Evolutionary conservation across 2,113 vertebrate species (phyloP), one percentile per base, ranked within the genome.

Genomic region (Carassius auratus): DNA sequence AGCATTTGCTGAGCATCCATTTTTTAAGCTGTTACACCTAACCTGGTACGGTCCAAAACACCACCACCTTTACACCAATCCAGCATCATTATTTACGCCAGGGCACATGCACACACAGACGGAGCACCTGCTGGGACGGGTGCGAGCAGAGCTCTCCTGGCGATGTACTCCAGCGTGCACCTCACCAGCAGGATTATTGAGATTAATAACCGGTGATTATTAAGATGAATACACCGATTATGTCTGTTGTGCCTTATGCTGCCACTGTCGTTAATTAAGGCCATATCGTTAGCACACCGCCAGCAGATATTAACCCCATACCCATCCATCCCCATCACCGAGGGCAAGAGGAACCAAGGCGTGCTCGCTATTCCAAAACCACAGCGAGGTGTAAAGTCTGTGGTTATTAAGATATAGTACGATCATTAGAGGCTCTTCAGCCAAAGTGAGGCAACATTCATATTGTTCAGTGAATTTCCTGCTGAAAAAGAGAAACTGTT

Each of bases 181-280:
- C 68, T 75, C 38, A 66, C 73, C 55, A 74, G 77, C 73, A 42
- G 73, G 69, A 64, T 61, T 76, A 82, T 66, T 76, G 78, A 87
- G 86, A 83, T 87, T 85, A 83, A 89, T 89, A 85, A 80, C 86
- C 66, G 36, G 23, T 87, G 79, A 89, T 89, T 89, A 89, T 85
- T 83, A 80, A 87, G 75, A 89, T 87, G 61, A 89, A 89, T 89
- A 78, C 59, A 68, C 45, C 68, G 38, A 84, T 89, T 81, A 75
- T 61, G 38, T 69, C 57, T 48, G 50, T 81, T 76, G 81, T 75
- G 73, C 33, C 81, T 75, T 81, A 79, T 75, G 69, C 61, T 80
- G 78, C 61, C 30, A 66, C 69, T 76, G 48, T 74, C 66, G 84
- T 87, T 83, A 87, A 85, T 89, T 80, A 87, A 79, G 68, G 80